Conservation (phyloP, 2,113 vertebrate genomes). For the Larimichthys crocea region DNA sequence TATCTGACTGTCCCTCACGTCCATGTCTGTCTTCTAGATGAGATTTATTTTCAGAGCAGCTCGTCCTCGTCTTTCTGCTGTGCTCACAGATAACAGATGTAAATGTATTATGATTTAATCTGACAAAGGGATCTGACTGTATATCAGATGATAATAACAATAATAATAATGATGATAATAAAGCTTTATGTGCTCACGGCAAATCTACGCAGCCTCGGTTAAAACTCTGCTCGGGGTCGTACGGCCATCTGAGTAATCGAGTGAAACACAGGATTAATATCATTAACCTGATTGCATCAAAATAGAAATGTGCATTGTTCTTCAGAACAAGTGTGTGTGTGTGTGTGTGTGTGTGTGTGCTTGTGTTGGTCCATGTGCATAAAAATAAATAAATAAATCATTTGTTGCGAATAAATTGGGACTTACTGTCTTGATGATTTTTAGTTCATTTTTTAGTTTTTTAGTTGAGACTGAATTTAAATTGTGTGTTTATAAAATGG, state of each 20-base stretch:
- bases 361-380: no score
- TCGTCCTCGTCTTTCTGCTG: not conserved
- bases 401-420: no score
- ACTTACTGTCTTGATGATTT: no score
- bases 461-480: no score
- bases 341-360: not conserved
- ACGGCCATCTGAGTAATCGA: not conserved
- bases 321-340: not conserved
- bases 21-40: no score
- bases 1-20: no score
- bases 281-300: slow-evolving; percentile 57
- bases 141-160: not conserved
- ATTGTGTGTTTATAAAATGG: no score
- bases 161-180: not conserved
- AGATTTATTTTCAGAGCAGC: slow-evolving; percentile 2
- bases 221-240: not conserved
- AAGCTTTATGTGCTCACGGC: not conserved
- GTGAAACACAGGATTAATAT: slow-evolving; percentile 36
- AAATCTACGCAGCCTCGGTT: not conserved
- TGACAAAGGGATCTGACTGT: not conserved
- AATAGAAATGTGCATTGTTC: not conserved
- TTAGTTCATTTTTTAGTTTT: no score
- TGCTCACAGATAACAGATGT: not conserved
- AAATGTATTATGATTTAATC: slow-evolving; percentile 6
- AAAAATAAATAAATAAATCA: no score